These are phyloP conservation scores for Prenolepis imparis DNA, from an alignment of 2,888 invertebrate genomes.

Conservation along the genomic window DNA sequence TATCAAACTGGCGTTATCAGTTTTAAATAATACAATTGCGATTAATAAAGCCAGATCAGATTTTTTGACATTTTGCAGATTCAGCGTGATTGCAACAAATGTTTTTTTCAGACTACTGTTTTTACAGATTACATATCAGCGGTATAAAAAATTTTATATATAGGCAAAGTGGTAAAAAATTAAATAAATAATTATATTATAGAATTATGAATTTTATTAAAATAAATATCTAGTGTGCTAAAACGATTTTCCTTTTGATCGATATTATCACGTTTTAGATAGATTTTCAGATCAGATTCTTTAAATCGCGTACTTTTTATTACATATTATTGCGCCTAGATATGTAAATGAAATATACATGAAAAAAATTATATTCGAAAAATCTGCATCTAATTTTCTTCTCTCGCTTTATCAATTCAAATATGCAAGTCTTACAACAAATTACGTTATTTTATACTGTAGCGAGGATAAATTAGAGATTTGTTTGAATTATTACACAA, in stretches of 20 bases:
- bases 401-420: not conserved
- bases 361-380: not conserved
- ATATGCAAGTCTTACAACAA: not conserved
- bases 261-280: not conserved
- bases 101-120: not conserved
- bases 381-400: not conserved
- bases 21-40: not conserved
- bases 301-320: not conserved
- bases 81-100: not conserved
- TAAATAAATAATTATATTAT: not conserved
- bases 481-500: conserved; percentile 6
- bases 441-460: not conserved
- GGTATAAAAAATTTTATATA: not conserved
- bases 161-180: not conserved
- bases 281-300: not conserved
- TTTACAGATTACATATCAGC: not conserved
- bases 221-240: not conserved
- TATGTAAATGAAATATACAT: not conserved
- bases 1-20: not conserved
- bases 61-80: not conserved
- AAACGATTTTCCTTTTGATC: too few relatives aligned
- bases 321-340: not conserved
- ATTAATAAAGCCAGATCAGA: conserved; percentile 14
- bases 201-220: not conserved
- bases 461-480: conserved; percentile 26